phyloP scores from a whole-genome alignment of 2,113 vertebrate species.

The Cyanistes caeruleus region DNA sequence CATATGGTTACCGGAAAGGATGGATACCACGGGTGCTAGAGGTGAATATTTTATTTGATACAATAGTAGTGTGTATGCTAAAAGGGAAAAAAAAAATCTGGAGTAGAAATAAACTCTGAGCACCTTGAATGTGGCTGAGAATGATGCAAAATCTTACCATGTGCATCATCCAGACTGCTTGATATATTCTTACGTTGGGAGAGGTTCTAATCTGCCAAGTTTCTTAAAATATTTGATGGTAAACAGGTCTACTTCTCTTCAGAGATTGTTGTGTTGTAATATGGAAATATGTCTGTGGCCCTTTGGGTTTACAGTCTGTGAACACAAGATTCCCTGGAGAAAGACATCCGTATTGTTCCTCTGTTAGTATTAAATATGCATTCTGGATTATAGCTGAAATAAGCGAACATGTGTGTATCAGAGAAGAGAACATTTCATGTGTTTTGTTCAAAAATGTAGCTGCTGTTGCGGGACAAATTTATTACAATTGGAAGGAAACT shows the following conservation, averaged over 20 bases:
- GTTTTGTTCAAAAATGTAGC: background rate
- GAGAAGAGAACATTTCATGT: background rate
- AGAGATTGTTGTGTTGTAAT: background rate
- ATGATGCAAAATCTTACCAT: background rate
- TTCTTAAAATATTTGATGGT: background rate
- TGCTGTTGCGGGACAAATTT: background rate
- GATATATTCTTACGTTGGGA: background rate
- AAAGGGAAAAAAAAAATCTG: fast-evolving
- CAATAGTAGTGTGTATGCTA: background rate
- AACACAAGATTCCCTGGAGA: background rate
- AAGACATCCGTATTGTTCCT: background rate
- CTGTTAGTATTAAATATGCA: background rate
- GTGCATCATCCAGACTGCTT: fast-evolving
- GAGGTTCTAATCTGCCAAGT: background rate
- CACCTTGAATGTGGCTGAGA: background rate
- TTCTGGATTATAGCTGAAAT: background rate
- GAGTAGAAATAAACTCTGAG: background rate
- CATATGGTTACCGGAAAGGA: conserved; percentile 88
- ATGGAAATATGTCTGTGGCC: background rate
- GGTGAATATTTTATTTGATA: conserved; percentile 65
- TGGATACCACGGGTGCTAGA: conserved; percentile 91
- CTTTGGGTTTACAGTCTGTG: background rate
- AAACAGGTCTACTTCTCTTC: background rate
- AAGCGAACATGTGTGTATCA: background rate
- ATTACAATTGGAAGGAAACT: background rate